phyloP scores from a whole-genome alignment of 2,113 vertebrate species.

The Chamaea fasciata region DNA sequence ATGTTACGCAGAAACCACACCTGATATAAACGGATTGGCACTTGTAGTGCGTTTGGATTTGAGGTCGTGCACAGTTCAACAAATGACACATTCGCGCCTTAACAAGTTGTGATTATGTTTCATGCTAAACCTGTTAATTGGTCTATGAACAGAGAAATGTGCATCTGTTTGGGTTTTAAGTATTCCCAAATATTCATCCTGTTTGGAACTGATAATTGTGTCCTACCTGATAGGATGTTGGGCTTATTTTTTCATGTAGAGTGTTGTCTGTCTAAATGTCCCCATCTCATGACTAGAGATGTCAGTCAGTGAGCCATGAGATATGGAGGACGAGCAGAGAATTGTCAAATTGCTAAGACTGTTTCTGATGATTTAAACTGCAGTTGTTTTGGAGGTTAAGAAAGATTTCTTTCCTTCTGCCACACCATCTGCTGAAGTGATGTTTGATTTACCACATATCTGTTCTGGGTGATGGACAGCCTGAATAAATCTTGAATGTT shows the following conservation, averaged over 20 bases:
- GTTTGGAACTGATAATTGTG: not conserved
- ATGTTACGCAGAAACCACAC: not conserved
- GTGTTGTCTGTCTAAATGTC: not conserved
- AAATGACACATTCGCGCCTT: not conserved
- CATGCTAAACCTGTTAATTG: not conserved
- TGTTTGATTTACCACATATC: conserved; percentile 32
- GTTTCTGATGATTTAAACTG: not conserved
- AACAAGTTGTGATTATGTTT: not conserved
- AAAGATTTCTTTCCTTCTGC: conserved; percentile 27
- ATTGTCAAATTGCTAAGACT: not conserved
- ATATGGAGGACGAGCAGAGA: not conserved
- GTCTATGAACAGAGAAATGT: not conserved
- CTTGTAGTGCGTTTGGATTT: not conserved
- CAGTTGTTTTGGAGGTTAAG: conserved; percentile 44
- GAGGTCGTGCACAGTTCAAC: not conserved
- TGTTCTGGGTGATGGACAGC: conserved; percentile 29
- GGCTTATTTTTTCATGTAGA: not conserved
- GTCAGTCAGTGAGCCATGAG: not conserved
- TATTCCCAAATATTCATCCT: not conserved
- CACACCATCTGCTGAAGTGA: conserved; percentile 18
- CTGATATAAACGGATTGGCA: not conserved
- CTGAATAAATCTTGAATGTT: conserved; percentile 15
- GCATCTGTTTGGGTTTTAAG: not conserved
- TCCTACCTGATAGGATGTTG: not conserved
- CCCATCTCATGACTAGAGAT: not conserved